Percentiles rank a stretch among this genome's conserved stretches.
These are phyloP conservation scores for Lycaon pictus DNA, from an alignment of 2,113 vertebrate species.

Conservation along the genomic window DNA sequence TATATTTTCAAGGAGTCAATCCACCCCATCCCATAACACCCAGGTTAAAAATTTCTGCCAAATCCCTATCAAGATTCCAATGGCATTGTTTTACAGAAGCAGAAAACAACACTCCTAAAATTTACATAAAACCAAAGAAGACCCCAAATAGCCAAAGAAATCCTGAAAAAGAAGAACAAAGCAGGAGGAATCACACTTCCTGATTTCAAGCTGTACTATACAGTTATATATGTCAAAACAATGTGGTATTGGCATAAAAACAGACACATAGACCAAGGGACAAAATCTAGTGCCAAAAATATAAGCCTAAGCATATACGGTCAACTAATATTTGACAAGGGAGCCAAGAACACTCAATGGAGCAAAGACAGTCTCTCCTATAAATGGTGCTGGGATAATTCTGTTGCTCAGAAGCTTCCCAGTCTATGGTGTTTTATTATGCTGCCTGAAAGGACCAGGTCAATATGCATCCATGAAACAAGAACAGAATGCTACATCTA, in stretches of 20 bases:
- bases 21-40: rapidly evolving
- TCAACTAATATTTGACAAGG: not conserved
- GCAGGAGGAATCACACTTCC: not conserved
- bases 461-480: not conserved
- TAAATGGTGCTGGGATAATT: not conserved
- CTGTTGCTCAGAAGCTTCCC: not conserved
- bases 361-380: not conserved
- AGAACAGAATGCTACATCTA: not conserved
- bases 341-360: not conserved
- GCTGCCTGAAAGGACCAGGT: not conserved
- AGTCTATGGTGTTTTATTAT: not conserved
- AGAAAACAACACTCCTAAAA: not conserved
- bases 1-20: not conserved
- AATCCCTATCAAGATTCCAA: not conserved
- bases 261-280: not conserved
- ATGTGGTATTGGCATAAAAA: not conserved
- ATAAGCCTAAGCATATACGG: not conserved
- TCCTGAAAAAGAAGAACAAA: not conserved
- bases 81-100: not conserved
- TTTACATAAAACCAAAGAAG: not conserved
- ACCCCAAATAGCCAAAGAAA: not conserved
- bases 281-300: not conserved
- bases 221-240: not conserved
- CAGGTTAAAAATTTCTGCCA: not conserved
- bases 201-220: not conserved